Evolutionary conservation across 2,113 vertebrate genomes (phyloP), one percentile per base, ranked within the genome.

Genomic region (Pleuronectes platessa): DNA sequence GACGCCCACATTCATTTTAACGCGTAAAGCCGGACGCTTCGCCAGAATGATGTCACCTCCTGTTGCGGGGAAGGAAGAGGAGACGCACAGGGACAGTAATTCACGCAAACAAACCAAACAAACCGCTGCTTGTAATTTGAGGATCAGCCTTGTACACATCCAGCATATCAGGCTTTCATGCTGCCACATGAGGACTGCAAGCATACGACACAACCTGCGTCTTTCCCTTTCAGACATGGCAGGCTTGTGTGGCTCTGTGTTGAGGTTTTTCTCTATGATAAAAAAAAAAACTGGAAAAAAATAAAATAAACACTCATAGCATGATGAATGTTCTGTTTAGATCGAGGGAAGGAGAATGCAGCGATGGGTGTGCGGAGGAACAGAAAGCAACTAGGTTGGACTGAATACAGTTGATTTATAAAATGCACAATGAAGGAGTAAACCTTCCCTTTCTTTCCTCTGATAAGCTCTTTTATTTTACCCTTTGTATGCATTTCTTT

Each of bases 391-490:
- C 71, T 67, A 49, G 58, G 64, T 64, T 74, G 71, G 54, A 80
- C 79, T 82, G 77, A 89, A 75, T 68, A 6, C 20, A 56, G 68
- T 26, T 78, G 71, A 71, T 79, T 79, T 81, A 59, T 74, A 72
- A 77, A 86, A 68, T 74, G 76, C 82, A 90, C 82, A 87, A 83
- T 83, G 87, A 90, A 92, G 87, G 89, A 88, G 75, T 76, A 64
- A 66, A 71, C 68, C 69, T 66, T 79, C 78, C 80, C 67, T 42
- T 14, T 71, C 31, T 64, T 3, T 82, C 68, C 56, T 59, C 64
- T 73, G 69, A 83, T 81, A 76, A 86, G 82, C 76, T 82, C 61
- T 84, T 67, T 27, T 53, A 40, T 85, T 87, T 67, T 51, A 51
- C 61, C 21, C 42, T 45, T 42, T 59, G 20, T 79, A 42, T 78